These are phyloP conservation scores for Myrmecobius fasciatus DNA, from an alignment of 2,113 vertebrate species.

Conservation along the genomic window DNA sequence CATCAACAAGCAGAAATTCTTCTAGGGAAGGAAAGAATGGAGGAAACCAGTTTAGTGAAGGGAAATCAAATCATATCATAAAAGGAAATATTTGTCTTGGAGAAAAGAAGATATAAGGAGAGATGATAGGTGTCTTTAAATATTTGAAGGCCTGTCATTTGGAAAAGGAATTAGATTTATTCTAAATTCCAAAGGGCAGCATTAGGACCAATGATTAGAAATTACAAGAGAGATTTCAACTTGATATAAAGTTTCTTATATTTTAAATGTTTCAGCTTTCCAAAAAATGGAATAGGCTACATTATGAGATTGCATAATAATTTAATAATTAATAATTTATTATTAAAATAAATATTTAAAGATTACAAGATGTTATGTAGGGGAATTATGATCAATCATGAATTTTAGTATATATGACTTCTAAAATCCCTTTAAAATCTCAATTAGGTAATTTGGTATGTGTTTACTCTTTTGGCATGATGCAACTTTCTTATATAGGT, in stretches of 20 bases:
- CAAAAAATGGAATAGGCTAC: neutral
- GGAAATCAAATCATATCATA: neutral
- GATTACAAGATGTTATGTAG: neutral
- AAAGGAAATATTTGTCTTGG: neutral
- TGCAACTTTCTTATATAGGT: neutral
- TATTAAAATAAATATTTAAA: neutral
- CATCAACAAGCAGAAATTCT: neutral
- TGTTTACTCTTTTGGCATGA: neutral
- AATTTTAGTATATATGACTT: neutral
- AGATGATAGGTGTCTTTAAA: conserved; percentile 1
- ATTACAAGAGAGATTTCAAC: neutral
- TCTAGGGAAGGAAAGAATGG: neutral
- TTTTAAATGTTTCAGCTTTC: neutral
- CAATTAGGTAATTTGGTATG: neutral
- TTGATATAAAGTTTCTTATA: neutral
- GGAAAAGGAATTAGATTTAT: neutral
- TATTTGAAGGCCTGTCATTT: neutral
- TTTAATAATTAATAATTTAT: no score
- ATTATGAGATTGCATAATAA: neutral
- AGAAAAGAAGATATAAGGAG: neutral
- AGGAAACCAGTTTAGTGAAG: neutral
- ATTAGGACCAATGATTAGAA: neutral
- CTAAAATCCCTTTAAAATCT: neutral
- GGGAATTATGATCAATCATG: neutral
- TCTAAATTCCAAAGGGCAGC: neutral